A percentile compares a stretch with the other conserved stretches of the same genome.
Conservation (phyloP, 2,113 vertebrate species). For the Trichechus manatus region DNA sequence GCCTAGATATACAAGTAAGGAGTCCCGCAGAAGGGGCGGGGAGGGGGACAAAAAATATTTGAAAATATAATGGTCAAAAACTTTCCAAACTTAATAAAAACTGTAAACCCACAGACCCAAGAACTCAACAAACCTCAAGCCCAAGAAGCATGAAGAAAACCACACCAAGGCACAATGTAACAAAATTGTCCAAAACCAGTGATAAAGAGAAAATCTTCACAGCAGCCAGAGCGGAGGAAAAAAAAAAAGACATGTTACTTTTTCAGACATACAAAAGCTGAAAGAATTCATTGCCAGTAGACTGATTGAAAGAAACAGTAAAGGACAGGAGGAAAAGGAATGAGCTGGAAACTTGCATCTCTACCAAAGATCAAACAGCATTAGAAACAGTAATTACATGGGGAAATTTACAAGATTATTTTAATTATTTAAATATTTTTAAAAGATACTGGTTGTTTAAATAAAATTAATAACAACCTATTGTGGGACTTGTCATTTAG, state of each 20-base stretch:
- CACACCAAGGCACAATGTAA: too few relatives aligned
- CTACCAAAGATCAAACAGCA: neutral
- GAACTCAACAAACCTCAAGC: too few relatives aligned
- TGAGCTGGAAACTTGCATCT: neutral
- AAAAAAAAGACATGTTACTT: neutral
- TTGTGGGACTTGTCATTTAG: too few relatives aligned
- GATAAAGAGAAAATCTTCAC: neutral
- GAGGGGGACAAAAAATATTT: neutral
- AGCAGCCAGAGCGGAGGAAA: too few relatives aligned
- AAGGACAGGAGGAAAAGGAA: too few relatives aligned
- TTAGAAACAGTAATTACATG: neutral
- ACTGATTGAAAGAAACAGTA: too few relatives aligned
- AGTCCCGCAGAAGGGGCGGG: neutral
- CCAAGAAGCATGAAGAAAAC: too few relatives aligned
- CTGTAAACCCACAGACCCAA: too few relatives aligned
- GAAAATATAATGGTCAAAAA: too few relatives aligned
- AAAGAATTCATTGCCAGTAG: too few relatives aligned
- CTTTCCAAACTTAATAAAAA: too few relatives aligned
- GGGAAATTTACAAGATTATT: neutral
- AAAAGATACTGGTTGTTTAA: neutral
- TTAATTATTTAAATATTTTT: neutral
- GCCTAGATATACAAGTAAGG: neutral
- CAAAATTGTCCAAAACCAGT: neutral
- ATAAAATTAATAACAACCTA: neutral
- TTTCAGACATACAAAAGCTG: neutral